Evolutionary conservation across 2,797 vertebrate genomes (phyloP).

Genomic region (Chaetodon trifasciatus): DNA sequence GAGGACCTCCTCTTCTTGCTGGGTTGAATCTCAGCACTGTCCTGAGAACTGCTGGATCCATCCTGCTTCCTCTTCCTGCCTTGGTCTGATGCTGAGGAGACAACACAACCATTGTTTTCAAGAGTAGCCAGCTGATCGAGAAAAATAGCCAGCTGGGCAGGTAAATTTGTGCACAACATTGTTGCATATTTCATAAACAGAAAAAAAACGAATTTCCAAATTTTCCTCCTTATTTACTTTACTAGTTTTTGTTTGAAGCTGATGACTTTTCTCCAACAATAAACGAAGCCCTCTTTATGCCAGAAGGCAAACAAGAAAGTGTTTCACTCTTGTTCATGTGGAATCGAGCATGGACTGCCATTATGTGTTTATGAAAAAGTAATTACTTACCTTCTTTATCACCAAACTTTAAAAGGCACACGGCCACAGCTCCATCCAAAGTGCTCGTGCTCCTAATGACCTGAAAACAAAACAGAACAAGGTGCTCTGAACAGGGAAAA

Average conservation of each 20-base stretch:
- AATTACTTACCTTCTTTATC: slow-evolving; percentile 84
- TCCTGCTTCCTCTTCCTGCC: slow-evolving; percentile 86
- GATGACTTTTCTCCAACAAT: not conserved
- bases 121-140: not conserved
- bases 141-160: not conserved
- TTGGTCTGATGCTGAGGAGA: slow-evolving; percentile 40
- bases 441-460: slow-evolving; percentile 87
- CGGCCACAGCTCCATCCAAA: slow-evolving; percentile 90
- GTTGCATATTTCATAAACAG: not conserved
- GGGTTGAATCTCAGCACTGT: slow-evolving; percentile 70
- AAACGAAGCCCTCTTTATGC: not conserved
- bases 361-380: not conserved
- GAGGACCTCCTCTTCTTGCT: slow-evolving; percentile 78
- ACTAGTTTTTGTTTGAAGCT: not conserved
- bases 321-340: not conserved
- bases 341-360: not conserved
- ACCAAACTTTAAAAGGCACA: slow-evolving; percentile 82
- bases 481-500: slow-evolving; percentile 1
- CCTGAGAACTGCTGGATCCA: slow-evolving; percentile 78
- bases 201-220: not conserved
- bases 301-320: not conserved
- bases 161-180: not conserved
- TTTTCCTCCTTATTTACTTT: not conserved
- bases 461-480: slow-evolving; percentile 76
- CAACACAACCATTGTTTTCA: slow-evolving; percentile 13